Evolutionary conservation across 2,113 vertebrate species (phyloP), one percentile per base, ranked within the genome.

Genomic region (Microcebus jonahi): DNA sequence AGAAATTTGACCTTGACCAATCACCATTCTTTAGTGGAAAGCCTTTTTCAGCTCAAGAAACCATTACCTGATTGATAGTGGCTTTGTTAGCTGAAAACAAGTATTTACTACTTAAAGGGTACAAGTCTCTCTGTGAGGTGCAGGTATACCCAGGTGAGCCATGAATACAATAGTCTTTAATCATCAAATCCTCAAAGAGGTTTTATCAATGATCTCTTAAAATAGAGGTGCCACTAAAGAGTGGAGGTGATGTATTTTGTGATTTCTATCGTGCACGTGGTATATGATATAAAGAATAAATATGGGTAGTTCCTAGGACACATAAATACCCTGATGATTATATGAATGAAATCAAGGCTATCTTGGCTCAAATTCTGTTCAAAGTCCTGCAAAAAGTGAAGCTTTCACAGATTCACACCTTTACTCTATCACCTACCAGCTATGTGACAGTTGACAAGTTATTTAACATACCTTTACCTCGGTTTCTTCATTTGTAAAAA

Each of bases 21-120:
- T 92, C 79, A 82, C 89, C 59, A 20, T 0, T 53, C 87, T 84
- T 96, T 9, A 95, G 57, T 63, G 87, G 42, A 61, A 65, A 65
- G 82, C 93, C 82, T 81, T 98, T 94, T 90, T 63, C 96, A 98
- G 89, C 92, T 97, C 77, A 39, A 84, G 61, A 97, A 92, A 84
- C 76, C 85, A 61, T 96, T 90, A 90, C 27, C 5, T 23, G 96
- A 98, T 90, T 83, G 96, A 97, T 34, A 95, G 96, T 95, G 92
- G 82, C 92, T 97, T 97, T 97, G 88, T 83, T 91, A 87, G 1
- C 85, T 96, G 96, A 36, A 98, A 97, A 96, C 36, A 2, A 42
- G 84, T 0, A 42, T 20, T 88, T 68, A 95, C 71, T 89, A 81
- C 91, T 96, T 17, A 2, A 87, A 97, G 59, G 88, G 2, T 11